Base-by-base conservation (phyloP, 2,797 vertebrate species). In the Anguilla obscura region DNA sequence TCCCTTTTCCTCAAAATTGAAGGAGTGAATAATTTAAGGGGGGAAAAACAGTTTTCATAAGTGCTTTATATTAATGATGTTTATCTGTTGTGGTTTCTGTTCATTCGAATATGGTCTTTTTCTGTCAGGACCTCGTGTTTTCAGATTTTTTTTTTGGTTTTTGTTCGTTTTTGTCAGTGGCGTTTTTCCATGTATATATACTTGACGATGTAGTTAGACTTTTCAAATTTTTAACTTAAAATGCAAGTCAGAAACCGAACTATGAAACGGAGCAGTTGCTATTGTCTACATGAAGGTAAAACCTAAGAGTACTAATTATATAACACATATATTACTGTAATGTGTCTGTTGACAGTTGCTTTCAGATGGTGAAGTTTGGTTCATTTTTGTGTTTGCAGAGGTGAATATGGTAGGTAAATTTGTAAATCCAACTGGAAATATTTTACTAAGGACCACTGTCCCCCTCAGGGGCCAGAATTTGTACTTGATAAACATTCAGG, bases 151-250 rank as follows among this genome's bases (percentile, higher is more conserved):
- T 91, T 89, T 76, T 52, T 40, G 21, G 48, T 33, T 66, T 58
- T 80, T 89, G 85, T 90, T 85, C 71, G 66, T 82, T 89, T 89
- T 85, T 90, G 21, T 82, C 21, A 18, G 74, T 86, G 88, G 0
- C 63, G 48, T 50, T 91, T 92, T 90, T 91, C 90, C 87, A 85
- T 92, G 85, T 94, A 91, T 86, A 93, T 93, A 92, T 90, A 90
- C 87, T 87, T 50, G 87, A 88, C 91, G 90, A 92, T 92, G 48
- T 94, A 93, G 93, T 88, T 89, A 86, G 52, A 93, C 88, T 33
- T 90, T 91, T 89, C 87, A 76, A 86, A 80, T 63, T 50, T 50
- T 30, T 21, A 90, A 85, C 91, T 89, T 86, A 50, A 89, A 90
- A 89, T 87, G n/a, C 86, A 89, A 88, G 4, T 80, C 40, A 85